Base-by-base conservation (phyloP, 2,888 invertebrate genomes). In the Nowickia ferox region DNA sequence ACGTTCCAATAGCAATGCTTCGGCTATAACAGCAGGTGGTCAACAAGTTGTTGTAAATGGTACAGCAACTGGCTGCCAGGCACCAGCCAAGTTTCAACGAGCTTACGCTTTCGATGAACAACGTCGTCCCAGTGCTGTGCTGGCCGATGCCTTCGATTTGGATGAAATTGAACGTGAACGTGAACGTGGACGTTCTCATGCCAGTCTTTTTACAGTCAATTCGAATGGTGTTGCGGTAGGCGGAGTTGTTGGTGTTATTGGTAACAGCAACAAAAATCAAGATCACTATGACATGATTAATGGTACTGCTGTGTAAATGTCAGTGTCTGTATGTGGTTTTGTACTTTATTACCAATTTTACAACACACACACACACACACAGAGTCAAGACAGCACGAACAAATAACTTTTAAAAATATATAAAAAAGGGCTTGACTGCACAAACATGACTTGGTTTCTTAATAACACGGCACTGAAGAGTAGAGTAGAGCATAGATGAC, bases 91-190 rank as follows among this genome's bases (percentile, higher is more conserved):
- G 84, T 91, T 92, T 44, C 90, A 91, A 57, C 89, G 91, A 2
- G 89, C 88, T 30, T 92, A 90, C 74, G 91, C 90, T 1, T 92
- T 92, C 75, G 92, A 92, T 68, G 92, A 91, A 77, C 91, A 91
- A 77, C 88, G 90, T 13, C 89, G 89, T 15, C 71, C 88, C 22
- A 91, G 91, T 72, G 88, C 87, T 48, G 63, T 87, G n/a, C 87
- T 87, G 63, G 90, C 90, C 30, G 89, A 88, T 74, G 91, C 91
- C 17, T 93, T 92, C 78, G 93, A 93, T 88, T 88, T 93, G 71
- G 93, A 93, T 78, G 90, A 92, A 87, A 92, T 93, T 48, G 93
- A 93, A 81, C 90, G 91, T 30, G 93, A 93, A 81, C 90, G 91
- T 30, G 93, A 93, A 81, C 89, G 93, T 4, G 88, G 93, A 38